These are phyloP conservation scores for Perdita meconis DNA, from an alignment of 2,888 invertebrate genomes.

Conservation along the genomic window DNA sequence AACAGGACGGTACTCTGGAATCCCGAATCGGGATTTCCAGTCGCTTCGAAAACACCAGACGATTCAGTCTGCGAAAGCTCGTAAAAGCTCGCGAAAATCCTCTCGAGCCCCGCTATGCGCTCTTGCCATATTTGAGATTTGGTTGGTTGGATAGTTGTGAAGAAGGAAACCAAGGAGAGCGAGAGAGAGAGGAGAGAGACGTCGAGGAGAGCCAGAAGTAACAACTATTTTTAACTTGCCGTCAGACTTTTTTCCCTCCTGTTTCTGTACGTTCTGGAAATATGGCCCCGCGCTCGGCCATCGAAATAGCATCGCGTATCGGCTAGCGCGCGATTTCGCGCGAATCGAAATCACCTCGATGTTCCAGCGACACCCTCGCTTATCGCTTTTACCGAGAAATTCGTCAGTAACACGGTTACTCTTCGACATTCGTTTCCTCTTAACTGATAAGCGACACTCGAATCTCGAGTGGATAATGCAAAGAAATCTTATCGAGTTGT, in stretches of 20 bases:
- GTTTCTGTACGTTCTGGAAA: constrained; percentile 45
- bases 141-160: constrained; percentile 22
- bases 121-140: constrained; percentile 47
- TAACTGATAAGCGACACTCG: constrained; percentile 10
- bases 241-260: constrained; percentile 33
- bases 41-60: no score
- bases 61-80: no score
- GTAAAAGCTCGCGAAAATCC: no score
- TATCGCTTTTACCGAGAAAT: background rate
- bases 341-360: background rate
- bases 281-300: constrained; percentile 24
- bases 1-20: background rate
- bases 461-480: constrained; percentile 8
- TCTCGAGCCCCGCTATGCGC: constrained; percentile 16
- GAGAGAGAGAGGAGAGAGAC: background rate
- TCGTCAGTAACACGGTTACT: background rate
- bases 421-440: background rate
- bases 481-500: constrained; percentile 12
- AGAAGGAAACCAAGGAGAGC: constrained; percentile 3
- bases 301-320: constrained; percentile 22
- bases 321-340: background rate
- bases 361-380: background rate
- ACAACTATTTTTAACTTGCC: constrained; percentile 59
- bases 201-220: background rate
- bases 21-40: background rate